Evolutionary conservation across 2,797 vertebrate genomes (phyloP).

Genomic region (Acanthurus leucopareius): DNA sequence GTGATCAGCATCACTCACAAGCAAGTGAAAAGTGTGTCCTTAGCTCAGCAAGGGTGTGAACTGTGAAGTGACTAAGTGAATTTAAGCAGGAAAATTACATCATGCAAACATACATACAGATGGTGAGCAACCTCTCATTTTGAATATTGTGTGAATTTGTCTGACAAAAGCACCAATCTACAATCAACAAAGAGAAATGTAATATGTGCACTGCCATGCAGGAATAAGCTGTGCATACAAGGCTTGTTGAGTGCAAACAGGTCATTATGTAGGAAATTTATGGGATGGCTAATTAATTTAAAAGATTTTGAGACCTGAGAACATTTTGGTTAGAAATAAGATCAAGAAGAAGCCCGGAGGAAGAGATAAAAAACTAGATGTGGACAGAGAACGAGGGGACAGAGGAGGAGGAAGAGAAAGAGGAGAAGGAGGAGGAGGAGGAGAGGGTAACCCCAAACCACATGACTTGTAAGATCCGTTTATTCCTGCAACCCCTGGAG

Average conservation of each 20-base stretch:
- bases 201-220: slow-evolving; percentile 55
- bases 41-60: slow-evolving; percentile 23
- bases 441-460: slow-evolving; percentile 55
- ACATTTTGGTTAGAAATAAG: slow-evolving; percentile 13
- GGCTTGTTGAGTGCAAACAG: slow-evolving; percentile 11
- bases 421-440: too few relatives aligned
- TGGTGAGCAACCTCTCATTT: neutral
- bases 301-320: neutral
- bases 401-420: slow-evolving; percentile 61
- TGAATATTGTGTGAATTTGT: slow-evolving; percentile 14
- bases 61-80: slow-evolving; percentile 18
- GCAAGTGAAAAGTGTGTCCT: slow-evolving; percentile 35
- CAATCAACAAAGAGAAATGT: neutral
- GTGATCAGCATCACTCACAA: slow-evolving; percentile 38
- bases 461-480: slow-evolving; percentile 46
- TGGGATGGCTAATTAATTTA: neutral
- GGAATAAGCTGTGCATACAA: neutral
- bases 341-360: slow-evolving; percentile 23
- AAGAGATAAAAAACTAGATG: slow-evolving; percentile 14
- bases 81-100: slow-evolving; percentile 44
- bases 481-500: slow-evolving; percentile 30
- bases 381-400: slow-evolving; percentile 34
- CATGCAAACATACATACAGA: slow-evolving; percentile 53
- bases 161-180: neutral
- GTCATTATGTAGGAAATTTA: slow-evolving; percentile 19